Evolutionary conservation across 1,140 invertebrate genomes (phyloP).

Genomic region (Drosophila dunni): DNA sequence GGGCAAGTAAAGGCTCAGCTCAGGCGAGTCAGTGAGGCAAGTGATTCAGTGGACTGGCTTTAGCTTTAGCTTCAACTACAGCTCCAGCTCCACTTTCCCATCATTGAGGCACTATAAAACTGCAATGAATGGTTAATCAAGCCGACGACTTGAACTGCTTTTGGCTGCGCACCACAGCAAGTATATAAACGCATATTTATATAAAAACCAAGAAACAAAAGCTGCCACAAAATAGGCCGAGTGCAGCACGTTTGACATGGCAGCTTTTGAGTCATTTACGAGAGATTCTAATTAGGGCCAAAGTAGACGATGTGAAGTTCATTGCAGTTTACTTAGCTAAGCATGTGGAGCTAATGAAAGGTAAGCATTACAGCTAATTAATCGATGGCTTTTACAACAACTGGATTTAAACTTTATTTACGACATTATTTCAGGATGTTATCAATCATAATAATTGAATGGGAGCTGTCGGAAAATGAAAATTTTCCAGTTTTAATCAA

Average conservation of each 20-base stretch:
- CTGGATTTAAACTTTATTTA: not conserved
- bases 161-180: constrained; percentile 63
- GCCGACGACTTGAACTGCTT: constrained; percentile 76
- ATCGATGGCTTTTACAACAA: constrained; percentile 6
- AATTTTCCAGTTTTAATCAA: constrained; percentile 25
- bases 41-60: constrained; percentile 9
- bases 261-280: not conserved
- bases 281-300: constrained; percentile 19
- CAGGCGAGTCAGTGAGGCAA: constrained; percentile 57
- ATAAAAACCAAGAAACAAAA: constrained; percentile 59
- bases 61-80: constrained; percentile 26
- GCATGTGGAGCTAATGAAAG: constrained; percentile 48
- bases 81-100: constrained; percentile 52
- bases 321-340: constrained; percentile 14
- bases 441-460: constrained; percentile 23
- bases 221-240: constrained; percentile 66
- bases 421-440: not conserved
- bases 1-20: constrained; percentile 23
- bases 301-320: constrained; percentile 5
- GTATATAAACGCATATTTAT: constrained; percentile 57
- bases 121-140: constrained; percentile 83
- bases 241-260: constrained; percentile 51
- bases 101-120: constrained; percentile 77
- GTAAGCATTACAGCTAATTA: constrained; percentile 22
- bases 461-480: constrained; percentile 9